These are phyloP conservation scores for Clarias batrachus DNA, from an alignment of 2,113 vertebrate species.

Conservation along the genomic window DNA sequence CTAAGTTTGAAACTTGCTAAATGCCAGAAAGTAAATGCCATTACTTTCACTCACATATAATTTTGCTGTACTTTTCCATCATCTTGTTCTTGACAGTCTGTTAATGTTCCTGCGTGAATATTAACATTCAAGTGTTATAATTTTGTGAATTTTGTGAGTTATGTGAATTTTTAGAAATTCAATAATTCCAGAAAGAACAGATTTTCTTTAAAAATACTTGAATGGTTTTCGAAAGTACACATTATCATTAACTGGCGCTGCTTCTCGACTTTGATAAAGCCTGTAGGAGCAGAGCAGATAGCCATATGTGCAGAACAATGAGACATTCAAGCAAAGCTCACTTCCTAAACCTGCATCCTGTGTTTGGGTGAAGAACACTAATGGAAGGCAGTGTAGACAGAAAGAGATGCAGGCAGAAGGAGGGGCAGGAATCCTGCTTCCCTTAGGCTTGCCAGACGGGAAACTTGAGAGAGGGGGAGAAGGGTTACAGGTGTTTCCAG, in stretches of 20 bases:
- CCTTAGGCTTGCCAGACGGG: slow-evolving; percentile 51
- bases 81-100: neutral
- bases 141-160: neutral
- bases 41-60: neutral
- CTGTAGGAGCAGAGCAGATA: slow-evolving; percentile 28
- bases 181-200: neutral
- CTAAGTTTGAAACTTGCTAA: neutral
- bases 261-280: slow-evolving; percentile 44
- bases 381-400: slow-evolving; percentile 39
- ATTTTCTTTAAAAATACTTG: neutral
- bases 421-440: slow-evolving; percentile 45
- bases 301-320: slow-evolving; percentile 59
- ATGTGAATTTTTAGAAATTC: neutral
- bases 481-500: slow-evolving; percentile 41
- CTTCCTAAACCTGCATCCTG: slow-evolving; percentile 68
- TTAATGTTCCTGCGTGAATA: neutral
- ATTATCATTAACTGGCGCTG: neutral
- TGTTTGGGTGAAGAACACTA: slow-evolving; percentile 53
- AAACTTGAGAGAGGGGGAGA: slow-evolving; percentile 40
- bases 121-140: neutral
- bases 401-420: slow-evolving; percentile 25
- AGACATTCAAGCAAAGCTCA: slow-evolving; percentile 50
- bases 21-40: too few relatives aligned
- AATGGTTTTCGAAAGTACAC: neutral
- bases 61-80: neutral